Percentiles rank a stretch among this genome's conserved stretches.
Conservation (phyloP, 1,140 invertebrate genomes). For the Heliconius eleuchia region DNA sequence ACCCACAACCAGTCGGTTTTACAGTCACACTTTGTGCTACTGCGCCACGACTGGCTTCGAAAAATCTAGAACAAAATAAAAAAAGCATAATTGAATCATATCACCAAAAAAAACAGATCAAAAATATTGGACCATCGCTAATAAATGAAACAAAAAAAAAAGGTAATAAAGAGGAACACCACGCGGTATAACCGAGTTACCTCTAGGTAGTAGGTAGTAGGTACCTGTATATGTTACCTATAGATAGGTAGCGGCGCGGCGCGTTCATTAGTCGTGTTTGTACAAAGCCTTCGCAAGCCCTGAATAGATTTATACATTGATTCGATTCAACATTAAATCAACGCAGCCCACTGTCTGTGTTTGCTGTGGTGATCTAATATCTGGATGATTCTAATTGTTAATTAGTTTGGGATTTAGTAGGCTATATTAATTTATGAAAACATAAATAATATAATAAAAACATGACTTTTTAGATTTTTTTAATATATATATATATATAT, state of each 20-base stretch:
- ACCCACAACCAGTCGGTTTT: no score
- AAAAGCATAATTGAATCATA: not conserved
- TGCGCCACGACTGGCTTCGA: no score
- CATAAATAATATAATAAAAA: no score
- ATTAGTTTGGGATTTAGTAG: not conserved
- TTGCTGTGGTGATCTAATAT: slow-evolving; percentile 22
- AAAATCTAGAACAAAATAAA: not conserved
- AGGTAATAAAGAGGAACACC: slow-evolving; percentile 50
- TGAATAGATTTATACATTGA: slow-evolving; percentile 64
- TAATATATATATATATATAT: no score
- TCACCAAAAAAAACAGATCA: not conserved
- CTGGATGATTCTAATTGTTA: no score
- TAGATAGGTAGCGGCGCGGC: slow-evolving; percentile 37
- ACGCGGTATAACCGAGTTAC: slow-evolving; percentile 61
- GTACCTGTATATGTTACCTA: no score
- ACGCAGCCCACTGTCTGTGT: slow-evolving; percentile 56
- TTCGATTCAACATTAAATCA: slow-evolving; percentile 53
- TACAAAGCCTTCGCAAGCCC: slow-evolving; percentile 58
- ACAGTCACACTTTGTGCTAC: no score
- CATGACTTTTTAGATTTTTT: no score
- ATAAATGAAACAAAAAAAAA: slow-evolving; percentile 39
- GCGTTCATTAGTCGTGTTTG: slow-evolving; percentile 71
- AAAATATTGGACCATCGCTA: slow-evolving; percentile 20
- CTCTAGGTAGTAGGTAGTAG: slow-evolving; percentile 26
- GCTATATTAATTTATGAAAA: not conserved